Percentiles rank a stretch among this genome's conserved stretches.
These are phyloP conservation scores for Sphaeridia pumilis DNA, from an alignment of 2,888 invertebrate species.

Conservation along the genomic window DNA sequence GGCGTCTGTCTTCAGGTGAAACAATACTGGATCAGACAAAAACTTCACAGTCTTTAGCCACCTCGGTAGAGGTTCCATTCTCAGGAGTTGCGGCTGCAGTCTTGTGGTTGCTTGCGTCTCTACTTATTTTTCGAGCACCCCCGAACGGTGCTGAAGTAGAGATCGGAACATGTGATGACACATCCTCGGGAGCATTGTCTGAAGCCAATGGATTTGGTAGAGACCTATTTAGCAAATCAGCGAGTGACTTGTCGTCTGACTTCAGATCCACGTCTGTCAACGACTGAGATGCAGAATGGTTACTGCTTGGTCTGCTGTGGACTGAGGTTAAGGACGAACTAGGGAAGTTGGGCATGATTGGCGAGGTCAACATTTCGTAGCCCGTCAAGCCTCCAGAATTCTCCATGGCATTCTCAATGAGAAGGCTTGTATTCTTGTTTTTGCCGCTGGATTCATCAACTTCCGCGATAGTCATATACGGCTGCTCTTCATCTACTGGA, in stretches of 20 bases:
- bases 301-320: no score
- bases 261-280: no score
- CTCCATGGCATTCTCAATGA: neutral
- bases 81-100: conserved; percentile 4
- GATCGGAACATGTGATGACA: no score
- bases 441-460: conserved; percentile 25
- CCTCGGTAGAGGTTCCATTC: neutral
- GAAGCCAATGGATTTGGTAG: no score
- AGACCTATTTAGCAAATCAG: no score
- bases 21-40: conserved; percentile 35
- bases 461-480: conserved; percentile 34
- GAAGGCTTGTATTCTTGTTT: neutral
- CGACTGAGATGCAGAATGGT: no score
- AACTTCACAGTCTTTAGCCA: conserved; percentile 33
- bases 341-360: neutral
- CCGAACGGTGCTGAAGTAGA: no score
- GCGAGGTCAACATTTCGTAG: neutral
- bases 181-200: no score
- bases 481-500: conserved; percentile 13
- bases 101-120: conserved; percentile 4
- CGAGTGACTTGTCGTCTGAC: no score
- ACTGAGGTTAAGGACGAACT: neutral
- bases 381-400: neutral
- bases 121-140: no score
- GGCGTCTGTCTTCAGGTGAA: no score